Evolutionary conservation across 1,140 invertebrate genomes (phyloP).

Genomic region (Maconellicoccus hirsutus): DNA sequence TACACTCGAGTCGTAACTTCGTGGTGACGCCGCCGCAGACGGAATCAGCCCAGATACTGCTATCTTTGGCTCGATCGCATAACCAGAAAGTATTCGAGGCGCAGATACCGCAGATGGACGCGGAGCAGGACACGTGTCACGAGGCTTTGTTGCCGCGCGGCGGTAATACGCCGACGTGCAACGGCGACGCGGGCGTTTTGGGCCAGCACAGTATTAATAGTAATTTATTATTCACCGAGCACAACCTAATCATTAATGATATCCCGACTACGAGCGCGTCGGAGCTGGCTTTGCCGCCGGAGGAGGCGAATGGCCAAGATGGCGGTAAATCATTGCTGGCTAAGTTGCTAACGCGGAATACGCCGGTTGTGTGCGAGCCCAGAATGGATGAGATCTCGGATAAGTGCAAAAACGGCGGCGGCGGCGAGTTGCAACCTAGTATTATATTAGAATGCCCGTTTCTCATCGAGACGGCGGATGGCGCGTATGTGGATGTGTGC

Average conservation of each 20-base stretch:
- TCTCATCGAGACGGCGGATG: neutral
- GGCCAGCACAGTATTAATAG: neutral
- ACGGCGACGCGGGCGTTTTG: neutral
- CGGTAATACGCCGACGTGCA: too few relatives aligned
- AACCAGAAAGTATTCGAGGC: neutral
- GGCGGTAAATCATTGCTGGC: conserved; percentile 16
- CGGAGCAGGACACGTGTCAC: too few relatives aligned
- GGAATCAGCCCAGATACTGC: conserved; percentile 33
- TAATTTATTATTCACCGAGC: neutral
- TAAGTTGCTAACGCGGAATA: conserved; percentile 14
- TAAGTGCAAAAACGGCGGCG: neutral
- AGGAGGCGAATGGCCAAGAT: neutral
- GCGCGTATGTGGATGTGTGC: conserved; percentile 4
- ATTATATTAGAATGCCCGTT: conserved; percentile 8
- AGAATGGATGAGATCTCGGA: neutral
- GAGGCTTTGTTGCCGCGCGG: too few relatives aligned
- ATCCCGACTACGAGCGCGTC: neutral
- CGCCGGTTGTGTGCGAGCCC: too few relatives aligned
- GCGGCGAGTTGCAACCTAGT: neutral
- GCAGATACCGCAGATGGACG: conserved; percentile 21
- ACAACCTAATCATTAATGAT: neutral
- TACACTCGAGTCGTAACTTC: conserved; percentile 2
- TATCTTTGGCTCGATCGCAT: conserved; percentile 31
- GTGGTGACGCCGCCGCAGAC: conserved; percentile 28
- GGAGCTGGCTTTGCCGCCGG: too few relatives aligned